Base-by-base conservation (phyloP, 2,797 vertebrate genomes). In the Parauchenoglanis ngamensis region DNA sequence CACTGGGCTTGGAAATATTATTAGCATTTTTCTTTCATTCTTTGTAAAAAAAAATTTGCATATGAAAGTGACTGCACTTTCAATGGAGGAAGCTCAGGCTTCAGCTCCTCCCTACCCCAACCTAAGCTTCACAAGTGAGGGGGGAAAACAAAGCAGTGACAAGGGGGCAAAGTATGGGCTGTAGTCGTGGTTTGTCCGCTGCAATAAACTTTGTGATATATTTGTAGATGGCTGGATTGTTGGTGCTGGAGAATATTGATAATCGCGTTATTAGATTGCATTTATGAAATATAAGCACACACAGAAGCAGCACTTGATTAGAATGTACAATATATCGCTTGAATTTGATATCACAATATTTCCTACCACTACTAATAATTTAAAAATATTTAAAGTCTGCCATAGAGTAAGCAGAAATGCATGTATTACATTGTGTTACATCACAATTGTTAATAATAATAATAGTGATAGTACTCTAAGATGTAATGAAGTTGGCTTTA, bases 51-150 rank as follows among this genome's bases (percentile, higher is more conserved):
- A 35, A 1, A 2, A 80, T 83, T 68, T 67, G 46, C 80, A 83
- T 83, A 54, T 68, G 63, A 83, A 83, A 68, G 44, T 68, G 63
- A 31, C n/a, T 68, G 65, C n/a, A 52, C 44, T 46, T 81, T 67
- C 61, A 67, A 67, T 54, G n/a, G 17, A 83, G 63, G 61, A 83
- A 83, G 81, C 61, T 10, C n/a, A 28, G 46, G 46, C 40, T 19
- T 68, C n/a, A n/a, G 13, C n/a, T 83, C 23, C 73, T 46, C n/a
- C 63, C 61, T 31, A 23, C 19, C n/a, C 63, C 46, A 68, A 12
- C 46, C 61, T 8, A 23, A 35, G 81, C 68, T 83, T 68, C 81
- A 68, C 59, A 12, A 12, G 21, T 4, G 46, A 23, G n/a, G 56
- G 19, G 77, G 0, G 40, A 6, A 31, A 35, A 25, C 13, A 0